A percentile compares a stretch with the other conserved stretches of the same genome.
phyloP scores from a whole-genome alignment of 2,113 vertebrate genomes.

The Elanus axillaris region DNA sequence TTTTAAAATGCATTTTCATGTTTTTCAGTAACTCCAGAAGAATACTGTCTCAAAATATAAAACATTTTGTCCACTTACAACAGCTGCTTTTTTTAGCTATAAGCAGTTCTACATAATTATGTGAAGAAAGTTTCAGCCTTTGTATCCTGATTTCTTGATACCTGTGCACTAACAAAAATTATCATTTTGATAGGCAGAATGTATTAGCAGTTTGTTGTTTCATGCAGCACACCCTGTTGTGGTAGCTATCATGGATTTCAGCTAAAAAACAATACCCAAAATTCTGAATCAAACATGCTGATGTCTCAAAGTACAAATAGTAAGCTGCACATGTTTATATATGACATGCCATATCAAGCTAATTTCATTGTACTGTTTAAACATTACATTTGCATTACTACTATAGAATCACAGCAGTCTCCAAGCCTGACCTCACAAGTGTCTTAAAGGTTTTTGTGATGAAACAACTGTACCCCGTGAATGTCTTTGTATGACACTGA shows the following conservation, averaged over 20 bases:
- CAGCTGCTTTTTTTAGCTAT: neutral
- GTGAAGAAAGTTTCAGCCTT: neutral
- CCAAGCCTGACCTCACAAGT: neutral
- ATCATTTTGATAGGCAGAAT: neutral
- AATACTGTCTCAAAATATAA: neutral
- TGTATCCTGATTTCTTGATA: neutral
- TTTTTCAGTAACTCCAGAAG: neutral
- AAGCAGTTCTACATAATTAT: neutral
- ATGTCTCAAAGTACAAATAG: neutral
- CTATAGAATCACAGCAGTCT: neutral
- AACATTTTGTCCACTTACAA: neutral
- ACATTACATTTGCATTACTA: neutral
- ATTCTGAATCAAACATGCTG: neutral
- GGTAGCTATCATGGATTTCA: neutral
- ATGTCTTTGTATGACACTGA: neutral
- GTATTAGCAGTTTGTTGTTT: neutral
- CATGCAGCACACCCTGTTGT: neutral
- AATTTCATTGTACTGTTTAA: neutral
- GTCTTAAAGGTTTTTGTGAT: neutral
- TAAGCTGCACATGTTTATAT: neutral
- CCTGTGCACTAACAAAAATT: neutral
- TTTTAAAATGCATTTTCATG: neutral
- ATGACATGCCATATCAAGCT: neutral
- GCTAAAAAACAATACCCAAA: neutral
- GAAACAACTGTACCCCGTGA: rapidly evolving